A percentile compares a stretch with the other conserved stretches of the same genome.
Conservation (phyloP, 1,140 invertebrate genomes). For the Melanaphis sacchari region DNA sequence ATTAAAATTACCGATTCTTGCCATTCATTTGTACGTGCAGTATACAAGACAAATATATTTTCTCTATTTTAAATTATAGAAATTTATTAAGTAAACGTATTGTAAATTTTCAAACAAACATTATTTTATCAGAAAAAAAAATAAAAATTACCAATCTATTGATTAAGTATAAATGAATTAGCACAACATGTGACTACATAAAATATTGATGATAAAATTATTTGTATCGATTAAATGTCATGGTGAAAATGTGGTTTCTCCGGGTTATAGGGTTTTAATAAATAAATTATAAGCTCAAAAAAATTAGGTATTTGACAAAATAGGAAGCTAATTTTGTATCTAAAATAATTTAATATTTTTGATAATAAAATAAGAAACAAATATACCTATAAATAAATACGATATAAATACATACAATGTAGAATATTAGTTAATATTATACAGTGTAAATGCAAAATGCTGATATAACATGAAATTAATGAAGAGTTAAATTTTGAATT, state of each 20-base stretch:
- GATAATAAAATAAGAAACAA: neutral
- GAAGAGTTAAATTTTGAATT: no score
- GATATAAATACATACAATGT: no score
- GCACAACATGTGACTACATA: neutral
- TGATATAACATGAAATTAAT: no score
- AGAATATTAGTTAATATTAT: neutral
- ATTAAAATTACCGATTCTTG: neutral
- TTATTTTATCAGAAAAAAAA: neutral
- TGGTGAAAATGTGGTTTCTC: neutral
- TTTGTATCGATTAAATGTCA: neutral
- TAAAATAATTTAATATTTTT: neutral
- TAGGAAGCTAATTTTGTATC: neutral
- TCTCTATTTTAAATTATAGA: neutral
- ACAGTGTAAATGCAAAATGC: neutral
- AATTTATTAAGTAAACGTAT: neutral
- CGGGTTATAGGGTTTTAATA: no score
- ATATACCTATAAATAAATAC: no score
- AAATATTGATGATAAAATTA: neutral
- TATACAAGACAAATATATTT: neutral
- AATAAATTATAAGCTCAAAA: neutral
- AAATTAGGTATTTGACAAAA: no score
- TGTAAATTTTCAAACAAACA: neutral
- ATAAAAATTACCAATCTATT: neutral
- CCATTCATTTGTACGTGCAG: neutral
- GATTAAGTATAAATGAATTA: neutral